These are phyloP conservation scores for Pomatostomus ruficeps DNA, from an alignment of 2,113 vertebrate species.

Conservation along the genomic window DNA sequence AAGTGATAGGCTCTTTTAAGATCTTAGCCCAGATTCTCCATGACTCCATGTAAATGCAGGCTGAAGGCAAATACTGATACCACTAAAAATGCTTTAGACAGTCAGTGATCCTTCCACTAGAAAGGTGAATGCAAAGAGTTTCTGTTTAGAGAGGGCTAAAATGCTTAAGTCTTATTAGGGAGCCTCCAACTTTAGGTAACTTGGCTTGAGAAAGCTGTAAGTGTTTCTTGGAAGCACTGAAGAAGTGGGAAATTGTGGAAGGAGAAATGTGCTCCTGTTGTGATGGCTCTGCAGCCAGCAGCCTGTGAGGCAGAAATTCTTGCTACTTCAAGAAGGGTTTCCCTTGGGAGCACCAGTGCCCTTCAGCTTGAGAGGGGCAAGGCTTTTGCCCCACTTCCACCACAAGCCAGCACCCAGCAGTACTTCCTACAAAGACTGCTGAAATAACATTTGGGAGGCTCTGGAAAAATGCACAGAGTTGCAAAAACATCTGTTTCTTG, in stretches of 20 bases:
- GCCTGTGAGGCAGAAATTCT: not conserved
- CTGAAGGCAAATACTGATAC: not conserved
- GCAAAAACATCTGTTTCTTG: not conserved
- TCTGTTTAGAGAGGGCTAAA: not conserved
- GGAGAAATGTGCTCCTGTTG: fast-evolving
- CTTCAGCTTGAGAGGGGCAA: not conserved
- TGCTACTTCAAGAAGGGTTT: not conserved
- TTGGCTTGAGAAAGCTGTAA: not conserved
- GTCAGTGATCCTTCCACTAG: not conserved
- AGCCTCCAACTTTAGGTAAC: not conserved
- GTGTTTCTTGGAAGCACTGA: not conserved
- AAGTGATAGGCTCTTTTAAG: not conserved
- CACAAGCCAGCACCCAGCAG: not conserved
- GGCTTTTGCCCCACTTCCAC: not conserved
- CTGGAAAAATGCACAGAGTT: not conserved
- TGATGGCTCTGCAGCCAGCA: not conserved
- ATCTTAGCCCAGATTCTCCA: not conserved
- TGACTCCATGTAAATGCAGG: not conserved
- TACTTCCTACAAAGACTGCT: not conserved
- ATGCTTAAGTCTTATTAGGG: not conserved
- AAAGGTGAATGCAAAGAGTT: not conserved
- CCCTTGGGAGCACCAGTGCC: not conserved
- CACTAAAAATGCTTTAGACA: not conserved
- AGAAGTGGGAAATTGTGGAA: not conserved
- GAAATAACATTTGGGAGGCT: not conserved